A percentile compares a stretch with the other conserved stretches of the same genome.
phyloP scores from a whole-genome alignment of 2,797 vertebrate species.

The Setipinna tenuifilis region DNA sequence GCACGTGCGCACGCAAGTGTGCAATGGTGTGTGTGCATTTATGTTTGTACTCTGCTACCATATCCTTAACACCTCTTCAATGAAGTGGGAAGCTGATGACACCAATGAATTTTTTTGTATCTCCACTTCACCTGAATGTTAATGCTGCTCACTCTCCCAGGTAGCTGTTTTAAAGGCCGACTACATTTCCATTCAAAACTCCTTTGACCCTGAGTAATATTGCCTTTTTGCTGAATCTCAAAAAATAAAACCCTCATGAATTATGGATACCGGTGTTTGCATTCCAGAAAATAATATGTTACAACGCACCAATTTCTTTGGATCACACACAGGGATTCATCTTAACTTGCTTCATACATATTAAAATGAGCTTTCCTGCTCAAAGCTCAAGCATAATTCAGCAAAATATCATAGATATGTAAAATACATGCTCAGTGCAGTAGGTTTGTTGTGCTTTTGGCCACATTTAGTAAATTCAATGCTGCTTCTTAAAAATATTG shows the following conservation, averaged over 20 bases:
- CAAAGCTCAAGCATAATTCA: conserved; percentile 2
- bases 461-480: background rate
- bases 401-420: background rate
- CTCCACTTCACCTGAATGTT: conserved; percentile 13
- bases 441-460: background rate
- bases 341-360: background rate
- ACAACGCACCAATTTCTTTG: background rate
- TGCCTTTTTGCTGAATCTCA: conserved; percentile 18
- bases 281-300: conserved; percentile 20
- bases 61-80: conserved; percentile 9
- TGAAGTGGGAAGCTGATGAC: conserved; percentile 2
- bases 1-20: background rate
- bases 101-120: background rate
- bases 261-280: conserved; percentile 18
- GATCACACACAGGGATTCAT: conserved; percentile 1
- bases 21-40: background rate
- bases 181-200: conserved; percentile 5
- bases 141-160: background rate
- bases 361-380: background rate
- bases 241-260: conserved; percentile 9
- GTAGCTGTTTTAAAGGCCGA: conserved; percentile 14
- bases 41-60: background rate
- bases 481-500: background rate
- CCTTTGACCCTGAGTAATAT: conserved; percentile 14
- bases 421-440: background rate